A percentile compares a stretch with the other conserved stretches of the same genome.
phyloP scores from a whole-genome alignment of 2,888 invertebrate genomes.

The Agonopterix arenella region DNA sequence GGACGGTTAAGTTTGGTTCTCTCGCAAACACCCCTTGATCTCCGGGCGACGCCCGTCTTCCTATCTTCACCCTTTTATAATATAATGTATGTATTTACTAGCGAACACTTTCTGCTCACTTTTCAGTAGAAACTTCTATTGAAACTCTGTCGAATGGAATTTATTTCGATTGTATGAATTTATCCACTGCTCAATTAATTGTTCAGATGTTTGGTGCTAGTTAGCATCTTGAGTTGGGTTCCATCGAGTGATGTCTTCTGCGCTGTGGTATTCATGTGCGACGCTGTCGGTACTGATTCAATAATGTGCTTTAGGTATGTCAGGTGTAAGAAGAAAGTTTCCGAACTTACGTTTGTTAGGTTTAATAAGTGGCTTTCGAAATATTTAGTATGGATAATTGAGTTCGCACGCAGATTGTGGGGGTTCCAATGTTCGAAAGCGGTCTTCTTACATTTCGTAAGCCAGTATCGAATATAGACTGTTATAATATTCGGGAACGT shows the following conservation, averaged over 20 bases:
- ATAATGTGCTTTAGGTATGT: too few relatives aligned
- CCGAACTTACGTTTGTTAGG: too few relatives aligned
- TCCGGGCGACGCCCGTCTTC: background rate
- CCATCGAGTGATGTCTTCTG: background rate
- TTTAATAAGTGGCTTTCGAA: too few relatives aligned
- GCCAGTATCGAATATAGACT: too few relatives aligned
- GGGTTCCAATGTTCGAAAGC: too few relatives aligned
- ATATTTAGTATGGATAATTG: too few relatives aligned
- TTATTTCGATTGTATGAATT: constrained; percentile 14
- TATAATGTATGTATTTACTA: background rate
- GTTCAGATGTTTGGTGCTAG: constrained; percentile 18
- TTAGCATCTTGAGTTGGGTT: background rate
- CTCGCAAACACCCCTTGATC: background rate
- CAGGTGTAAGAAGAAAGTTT: too few relatives aligned
- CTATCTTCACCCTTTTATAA: background rate
- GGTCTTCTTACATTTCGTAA: too few relatives aligned
- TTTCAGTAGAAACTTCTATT: constrained; percentile 31
- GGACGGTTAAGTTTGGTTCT: background rate
- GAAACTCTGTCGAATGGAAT: constrained; percentile 12
- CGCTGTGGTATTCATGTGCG: background rate
- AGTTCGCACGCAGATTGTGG: too few relatives aligned
- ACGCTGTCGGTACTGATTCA: too few relatives aligned
- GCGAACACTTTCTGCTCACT: constrained; percentile 33
- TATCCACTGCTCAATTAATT: constrained; percentile 39
- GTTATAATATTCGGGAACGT: too few relatives aligned